Base-by-base conservation (phyloP, 2,797 vertebrate genomes). In the Melanotaenia maccullochi region DNA sequence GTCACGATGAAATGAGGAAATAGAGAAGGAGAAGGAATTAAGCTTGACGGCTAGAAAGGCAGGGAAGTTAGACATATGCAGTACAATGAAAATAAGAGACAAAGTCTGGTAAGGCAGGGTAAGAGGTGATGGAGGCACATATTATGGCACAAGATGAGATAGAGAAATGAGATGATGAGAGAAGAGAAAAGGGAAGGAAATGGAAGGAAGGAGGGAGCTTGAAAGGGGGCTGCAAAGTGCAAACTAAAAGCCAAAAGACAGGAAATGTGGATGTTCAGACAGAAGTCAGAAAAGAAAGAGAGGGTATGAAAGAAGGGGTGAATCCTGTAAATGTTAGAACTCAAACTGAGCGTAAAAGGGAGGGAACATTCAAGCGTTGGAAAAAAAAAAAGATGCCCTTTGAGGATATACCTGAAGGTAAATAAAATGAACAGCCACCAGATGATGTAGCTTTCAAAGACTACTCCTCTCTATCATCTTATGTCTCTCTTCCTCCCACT, bases 371-470 rank as follows among this genome's bases (percentile, higher is more conserved):
- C 1, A 51, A 59, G 28, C n/a, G 18, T 2, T 18, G 57, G 57
- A 33, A 18, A 33, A 38, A 71, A 28, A 28, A 28, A 79, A 65
- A 30, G 13, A 28, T 44, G 71, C 60, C 75, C 61, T 61, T 75
- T 76, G 14, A 62, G 22, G 62, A 85, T 42, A 67, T 62, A 82
- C 70, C 22, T 28, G 7, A 33, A 36, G 24, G 76, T 64, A 78
- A 87, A 87, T 84, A 60, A 83, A 85, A 88, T 78, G 71, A 86
- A 83, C 32, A 49, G 61, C 63, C 40, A 40, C 40, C 57, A 47
- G 42, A 86, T 42, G 72, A 85, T 76, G 80, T 69, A 79, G 67
- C 73, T 38, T 89, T 87, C 83, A 78, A 81, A 76, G 42, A 55
- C 70, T 60, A 67, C 56, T 78, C 56, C 58, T 75, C 69, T 79